A percentile compares a stretch with the other conserved stretches of the same genome.
These are phyloP conservation scores for Saguinus imperator DNA, from an alignment of 2,113 vertebrate species.

Conservation along the genomic window DNA sequence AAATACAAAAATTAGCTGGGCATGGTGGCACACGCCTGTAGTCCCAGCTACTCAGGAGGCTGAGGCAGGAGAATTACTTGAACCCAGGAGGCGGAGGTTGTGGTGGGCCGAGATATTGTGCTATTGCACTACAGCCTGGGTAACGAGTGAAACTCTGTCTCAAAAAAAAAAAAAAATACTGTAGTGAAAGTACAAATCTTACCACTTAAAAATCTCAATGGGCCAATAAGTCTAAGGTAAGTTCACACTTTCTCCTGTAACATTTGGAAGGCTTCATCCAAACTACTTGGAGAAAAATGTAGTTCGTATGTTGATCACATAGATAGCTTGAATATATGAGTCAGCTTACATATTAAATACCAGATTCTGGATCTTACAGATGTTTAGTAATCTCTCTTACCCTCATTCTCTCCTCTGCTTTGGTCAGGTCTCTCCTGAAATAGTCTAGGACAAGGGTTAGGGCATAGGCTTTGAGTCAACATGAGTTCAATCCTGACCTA, in stretches of 20 bases:
- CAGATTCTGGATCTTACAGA: not conserved
- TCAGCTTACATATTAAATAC: not conserved
- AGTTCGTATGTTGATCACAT: not conserved
- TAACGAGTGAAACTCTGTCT: too few species aligned
- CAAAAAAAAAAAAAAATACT: not conserved
- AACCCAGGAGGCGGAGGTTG: too few species aligned
- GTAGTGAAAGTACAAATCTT: not conserved
- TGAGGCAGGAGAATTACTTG: too few species aligned
- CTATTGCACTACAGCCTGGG: too few species aligned
- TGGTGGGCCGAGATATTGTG: too few species aligned
- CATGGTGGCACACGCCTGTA: too few species aligned
- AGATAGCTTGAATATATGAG: not conserved
- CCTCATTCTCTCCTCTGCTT: fast-evolving
- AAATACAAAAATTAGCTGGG: too few species aligned
- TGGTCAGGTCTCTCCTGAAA: not conserved
- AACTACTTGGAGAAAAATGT: not conserved
- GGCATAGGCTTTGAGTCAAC: not conserved
- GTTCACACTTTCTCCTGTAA: not conserved
- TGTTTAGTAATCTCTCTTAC: not conserved
- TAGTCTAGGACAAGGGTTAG: not conserved
- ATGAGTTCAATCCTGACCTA: not conserved
- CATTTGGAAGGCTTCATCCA: not conserved
- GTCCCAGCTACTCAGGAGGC: too few species aligned
- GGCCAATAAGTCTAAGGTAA: not conserved
- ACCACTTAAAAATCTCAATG: not conserved